Conservation (phyloP, 1,140 invertebrate species). For the Sycophaga agraensis region DNA sequence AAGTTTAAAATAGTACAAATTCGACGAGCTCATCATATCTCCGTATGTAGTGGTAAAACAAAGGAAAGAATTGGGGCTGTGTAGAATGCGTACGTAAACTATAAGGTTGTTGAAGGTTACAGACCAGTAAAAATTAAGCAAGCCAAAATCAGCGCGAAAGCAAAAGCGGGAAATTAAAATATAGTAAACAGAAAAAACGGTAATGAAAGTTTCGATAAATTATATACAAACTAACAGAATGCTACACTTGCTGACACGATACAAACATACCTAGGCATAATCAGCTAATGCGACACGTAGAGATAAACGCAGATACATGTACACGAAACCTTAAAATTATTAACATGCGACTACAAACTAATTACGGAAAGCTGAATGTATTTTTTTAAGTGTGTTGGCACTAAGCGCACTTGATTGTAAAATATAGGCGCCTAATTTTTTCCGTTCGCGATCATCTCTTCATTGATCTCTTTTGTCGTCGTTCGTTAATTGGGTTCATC, state of each 20-base stretch:
- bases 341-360: too few species aligned
- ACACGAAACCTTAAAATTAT: too few species aligned
- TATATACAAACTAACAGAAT: too few species aligned
- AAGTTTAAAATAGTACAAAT: conserved; percentile 40
- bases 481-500: not conserved
- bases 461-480: conserved; percentile 4
- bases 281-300: too few species aligned
- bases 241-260: too few species aligned
- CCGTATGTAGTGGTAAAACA: conserved; percentile 22
- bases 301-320: too few species aligned
- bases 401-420: conserved; percentile 20
- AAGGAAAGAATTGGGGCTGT: not conserved
- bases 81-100: too few species aligned
- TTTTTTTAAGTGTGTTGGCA: conserved; percentile 36
- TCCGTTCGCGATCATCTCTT: conserved; percentile 23
- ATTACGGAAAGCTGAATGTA: conserved; percentile 28
- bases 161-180: not conserved
- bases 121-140: too few species aligned
- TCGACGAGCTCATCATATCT: conserved; percentile 31
- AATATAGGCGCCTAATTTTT: conserved; percentile 32
- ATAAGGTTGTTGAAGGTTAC: too few species aligned
- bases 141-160: not conserved
- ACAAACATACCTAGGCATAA: too few species aligned
- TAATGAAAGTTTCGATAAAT: too few species aligned
- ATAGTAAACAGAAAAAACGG: not conserved